Base-by-base conservation (phyloP, 2,113 vertebrate species). In the Scophthalmus maximus region DNA sequence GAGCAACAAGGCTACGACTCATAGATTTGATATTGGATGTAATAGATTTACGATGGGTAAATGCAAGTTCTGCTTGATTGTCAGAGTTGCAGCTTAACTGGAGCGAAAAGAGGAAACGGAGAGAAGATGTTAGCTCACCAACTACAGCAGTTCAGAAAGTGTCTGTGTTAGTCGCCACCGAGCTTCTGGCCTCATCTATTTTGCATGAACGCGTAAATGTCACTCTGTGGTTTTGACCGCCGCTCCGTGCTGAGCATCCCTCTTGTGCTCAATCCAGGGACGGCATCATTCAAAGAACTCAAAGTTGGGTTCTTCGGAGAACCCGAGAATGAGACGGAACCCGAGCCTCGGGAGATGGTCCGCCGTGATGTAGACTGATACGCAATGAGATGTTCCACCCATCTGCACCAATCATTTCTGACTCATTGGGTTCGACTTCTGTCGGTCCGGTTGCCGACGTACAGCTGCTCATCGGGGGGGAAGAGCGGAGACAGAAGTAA, bases 371-470 rank as follows among this genome's bases (percentile, higher is more conserved):
- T n/a, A n/a, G n/a, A 34, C 29, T 56, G 11, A 22, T 8, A 20
- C 17, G 12, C 17, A 15, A 34, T 38, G 4, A 58, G 5, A 8
- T 14, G 26, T n/a, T 47, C 12, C 29, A 18, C 22, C 60, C 6
- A 46, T 23, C 44, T 34, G n/a, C 40, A 81, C 64, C 46, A 27
- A 73, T 57, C 52, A 1, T 65, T 36, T 67, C 17, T 50, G 50
- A 56, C 34, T 58, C 47, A 55, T 53, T 46, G 32, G 7, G 40
- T 60, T 57, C 14, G 17, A 60, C 9, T 9, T 53, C 18, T 23
- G 38, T 15, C 36, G 14, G 36, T 11, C n/a, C 14, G 6, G 36
- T 40, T 40, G 36, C 36, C 2, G 4, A 40, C 17, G 36, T 40
- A 17, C 5, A 40, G 17, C 12, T 40, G 5, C 36, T 15, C n/a